These are phyloP conservation scores for Helarctos malayanus DNA, from an alignment of 2,797 vertebrate species.

Conservation along the genomic window DNA sequence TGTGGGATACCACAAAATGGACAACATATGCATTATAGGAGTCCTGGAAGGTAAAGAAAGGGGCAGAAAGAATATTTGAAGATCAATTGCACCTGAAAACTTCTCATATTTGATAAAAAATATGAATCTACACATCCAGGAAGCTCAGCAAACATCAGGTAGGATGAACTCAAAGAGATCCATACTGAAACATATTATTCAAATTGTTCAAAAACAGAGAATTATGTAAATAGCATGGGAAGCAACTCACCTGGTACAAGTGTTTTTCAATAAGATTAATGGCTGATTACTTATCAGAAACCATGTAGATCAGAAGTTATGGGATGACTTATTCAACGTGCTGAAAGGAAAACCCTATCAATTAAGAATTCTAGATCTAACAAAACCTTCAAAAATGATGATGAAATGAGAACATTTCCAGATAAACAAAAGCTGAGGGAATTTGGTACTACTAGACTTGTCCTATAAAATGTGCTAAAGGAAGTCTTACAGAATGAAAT, in stretches of 20 bases:
- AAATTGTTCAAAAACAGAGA: not conserved
- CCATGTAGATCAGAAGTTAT: not conserved
- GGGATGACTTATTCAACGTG: not conserved
- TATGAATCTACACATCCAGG: not conserved
- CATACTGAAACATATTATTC: not conserved
- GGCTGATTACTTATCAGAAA: not conserved
- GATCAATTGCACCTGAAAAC: not conserved
- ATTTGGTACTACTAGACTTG: not conserved
- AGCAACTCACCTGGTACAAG: not conserved
- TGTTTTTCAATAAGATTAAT: not conserved
- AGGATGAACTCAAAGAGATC: not conserved
- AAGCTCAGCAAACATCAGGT: not conserved
- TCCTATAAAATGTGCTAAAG: not conserved
- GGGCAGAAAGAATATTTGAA: not conserved
- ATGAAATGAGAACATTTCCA: not conserved
- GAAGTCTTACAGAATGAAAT: not conserved
- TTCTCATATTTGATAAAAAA: not conserved
- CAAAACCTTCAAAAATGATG: not conserved
- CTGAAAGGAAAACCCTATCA: not conserved
- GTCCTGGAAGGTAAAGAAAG: not conserved
- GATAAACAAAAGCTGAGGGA: not conserved
- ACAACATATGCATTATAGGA: not conserved
- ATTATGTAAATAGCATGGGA: not conserved
- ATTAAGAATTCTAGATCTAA: not conserved
- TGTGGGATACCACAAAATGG: not conserved